Evolutionary conservation across 2,888 invertebrate genomes (phyloP).

Genomic region (Phyllotreta cruciferae): DNA sequence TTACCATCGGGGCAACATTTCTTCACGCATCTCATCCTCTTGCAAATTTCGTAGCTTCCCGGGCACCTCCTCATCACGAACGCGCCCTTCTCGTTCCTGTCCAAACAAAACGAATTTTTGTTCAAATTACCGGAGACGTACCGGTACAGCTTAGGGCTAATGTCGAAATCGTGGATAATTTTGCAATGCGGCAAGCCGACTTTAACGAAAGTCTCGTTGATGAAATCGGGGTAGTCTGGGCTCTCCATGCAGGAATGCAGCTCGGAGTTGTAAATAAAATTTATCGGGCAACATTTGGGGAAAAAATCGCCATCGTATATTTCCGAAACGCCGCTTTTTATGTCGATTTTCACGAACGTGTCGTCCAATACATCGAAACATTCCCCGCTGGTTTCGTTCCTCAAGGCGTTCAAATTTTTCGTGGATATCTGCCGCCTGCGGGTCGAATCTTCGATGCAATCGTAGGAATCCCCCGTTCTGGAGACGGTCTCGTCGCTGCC

Average conservation of each 20-base stretch:
- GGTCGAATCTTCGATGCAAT: constrained; percentile 25
- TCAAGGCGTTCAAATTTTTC: constrained; percentile 21
- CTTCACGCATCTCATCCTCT: constrained; percentile 56
- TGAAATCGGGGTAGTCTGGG: constrained; percentile 29
- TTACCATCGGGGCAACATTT: constrained; percentile 67
- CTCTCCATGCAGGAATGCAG: constrained; percentile 43
- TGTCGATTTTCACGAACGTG: constrained; percentile 20
- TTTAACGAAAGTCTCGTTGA: constrained; percentile 42
- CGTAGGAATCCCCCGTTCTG: constrained; percentile 2
- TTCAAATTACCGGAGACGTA: too few species aligned
- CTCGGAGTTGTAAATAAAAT: constrained; percentile 42
- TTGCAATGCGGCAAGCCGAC: constrained; percentile 48
- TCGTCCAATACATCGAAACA: constrained; percentile 31
- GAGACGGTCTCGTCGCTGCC: constrained; percentile 9
- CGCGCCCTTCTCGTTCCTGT: constrained; percentile 38
- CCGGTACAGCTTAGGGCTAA: neutral
- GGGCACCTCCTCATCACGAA: constrained; percentile 47
- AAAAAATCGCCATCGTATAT: constrained; percentile 30
- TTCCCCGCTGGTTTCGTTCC: constrained; percentile 1
- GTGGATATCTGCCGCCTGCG: constrained; percentile 28
- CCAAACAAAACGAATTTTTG: constrained; percentile 39
- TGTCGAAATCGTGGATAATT: constrained; percentile 43
- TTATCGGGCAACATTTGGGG: constrained; percentile 51
- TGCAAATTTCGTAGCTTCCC: constrained; percentile 43
- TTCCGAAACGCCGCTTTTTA: constrained; percentile 13